These are phyloP conservation scores for Vulpes vulpes DNA, from an alignment of 2,113 vertebrate genomes.

Conservation along the genomic window DNA sequence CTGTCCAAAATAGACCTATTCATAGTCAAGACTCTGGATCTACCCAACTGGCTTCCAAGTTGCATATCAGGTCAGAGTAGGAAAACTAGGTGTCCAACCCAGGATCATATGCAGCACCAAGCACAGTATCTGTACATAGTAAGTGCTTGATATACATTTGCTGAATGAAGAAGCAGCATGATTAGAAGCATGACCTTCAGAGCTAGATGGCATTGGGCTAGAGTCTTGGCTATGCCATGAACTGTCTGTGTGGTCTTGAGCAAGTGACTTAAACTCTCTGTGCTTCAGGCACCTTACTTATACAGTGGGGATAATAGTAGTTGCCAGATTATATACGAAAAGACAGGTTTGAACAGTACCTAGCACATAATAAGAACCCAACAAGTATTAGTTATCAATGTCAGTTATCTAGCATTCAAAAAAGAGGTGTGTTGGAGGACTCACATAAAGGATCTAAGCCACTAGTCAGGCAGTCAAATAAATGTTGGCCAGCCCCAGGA, in stretches of 20 bases:
- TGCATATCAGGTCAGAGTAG: neutral
- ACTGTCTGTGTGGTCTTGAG: neutral
- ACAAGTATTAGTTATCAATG: neutral
- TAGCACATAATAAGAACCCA: neutral
- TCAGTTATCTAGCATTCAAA: neutral
- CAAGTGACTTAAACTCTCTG: neutral
- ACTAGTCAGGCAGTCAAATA: neutral
- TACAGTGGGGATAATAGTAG: neutral
- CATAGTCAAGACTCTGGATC: neutral
- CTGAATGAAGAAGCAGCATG: neutral
- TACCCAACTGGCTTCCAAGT: neutral
- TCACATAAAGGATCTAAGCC: accelerated
- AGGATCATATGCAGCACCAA: neutral
- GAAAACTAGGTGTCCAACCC: neutral
- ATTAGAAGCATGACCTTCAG: neutral
- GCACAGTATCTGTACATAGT: neutral
- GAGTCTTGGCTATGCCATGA: too few relatives aligned
- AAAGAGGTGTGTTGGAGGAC: neutral
- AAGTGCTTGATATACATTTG: neutral
- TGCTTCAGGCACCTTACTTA: neutral
- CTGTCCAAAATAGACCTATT: neutral
- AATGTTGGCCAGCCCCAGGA: neutral
- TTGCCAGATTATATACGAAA: neutral
- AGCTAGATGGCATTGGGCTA: neutral
- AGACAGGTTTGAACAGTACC: neutral